These are phyloP conservation scores for Halichoeres trimaculatus DNA, from an alignment of 2,113 vertebrate genomes.

Conservation along the genomic window DNA sequence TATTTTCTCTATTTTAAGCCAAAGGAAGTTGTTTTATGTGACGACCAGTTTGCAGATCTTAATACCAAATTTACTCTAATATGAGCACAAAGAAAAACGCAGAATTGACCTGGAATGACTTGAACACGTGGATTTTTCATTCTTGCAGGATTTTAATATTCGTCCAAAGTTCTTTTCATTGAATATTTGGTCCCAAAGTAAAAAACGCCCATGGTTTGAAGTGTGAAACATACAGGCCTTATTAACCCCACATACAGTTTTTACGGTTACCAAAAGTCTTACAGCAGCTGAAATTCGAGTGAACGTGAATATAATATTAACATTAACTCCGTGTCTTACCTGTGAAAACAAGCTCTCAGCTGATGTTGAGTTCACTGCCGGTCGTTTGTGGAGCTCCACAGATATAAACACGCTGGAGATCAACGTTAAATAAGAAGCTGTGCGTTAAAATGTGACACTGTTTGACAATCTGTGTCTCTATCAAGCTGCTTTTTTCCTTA, in stretches of 20 bases:
- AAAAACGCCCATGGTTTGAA: no score
- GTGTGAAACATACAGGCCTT: no score
- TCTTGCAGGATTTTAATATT: no score
- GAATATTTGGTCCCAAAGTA: no score
- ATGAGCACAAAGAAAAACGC: not conserved
- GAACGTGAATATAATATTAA: no score
- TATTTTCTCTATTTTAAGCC: not conserved
- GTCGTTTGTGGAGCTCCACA: not conserved
- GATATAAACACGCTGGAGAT: not conserved
- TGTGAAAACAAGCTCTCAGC: not conserved
- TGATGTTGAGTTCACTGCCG: not conserved
- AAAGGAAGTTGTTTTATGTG: constrained; percentile 7
- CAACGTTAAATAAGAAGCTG: rapidly evolving
- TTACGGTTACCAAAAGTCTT: no score
- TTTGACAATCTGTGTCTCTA: not conserved
- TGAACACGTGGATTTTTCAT: no score
- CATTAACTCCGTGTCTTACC: constrained; percentile 8
- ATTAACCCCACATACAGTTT: no score
- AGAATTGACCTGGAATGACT: not conserved
- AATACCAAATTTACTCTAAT: not conserved
- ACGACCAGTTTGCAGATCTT: not conserved
- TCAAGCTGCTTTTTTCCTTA: not conserved
- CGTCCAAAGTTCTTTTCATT: no score
- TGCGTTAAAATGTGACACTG: rapidly evolving
- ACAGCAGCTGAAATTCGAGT: no score